A percentile compares a stretch with the other conserved stretches of the same genome.
These are phyloP conservation scores for Vulpes lagopus DNA, from an alignment of 2,113 vertebrate genomes.

Conservation along the genomic window DNA sequence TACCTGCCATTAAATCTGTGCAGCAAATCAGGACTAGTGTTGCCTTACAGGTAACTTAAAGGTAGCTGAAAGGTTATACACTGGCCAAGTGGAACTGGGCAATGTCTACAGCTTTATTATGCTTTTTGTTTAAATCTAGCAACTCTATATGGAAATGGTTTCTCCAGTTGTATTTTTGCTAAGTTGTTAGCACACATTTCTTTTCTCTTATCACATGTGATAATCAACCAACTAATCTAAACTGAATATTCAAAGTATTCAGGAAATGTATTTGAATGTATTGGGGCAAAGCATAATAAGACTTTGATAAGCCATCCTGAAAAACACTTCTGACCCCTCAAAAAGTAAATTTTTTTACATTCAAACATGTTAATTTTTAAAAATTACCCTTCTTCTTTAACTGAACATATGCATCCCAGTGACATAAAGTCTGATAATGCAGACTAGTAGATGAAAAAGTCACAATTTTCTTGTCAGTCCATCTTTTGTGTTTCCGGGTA, in stretches of 20 bases:
- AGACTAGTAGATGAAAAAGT: background rate
- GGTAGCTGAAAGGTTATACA: background rate
- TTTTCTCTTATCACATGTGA: background rate
- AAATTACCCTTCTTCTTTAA: background rate
- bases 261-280: conserved; percentile 11
- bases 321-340: background rate
- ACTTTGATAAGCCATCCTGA: background rate
- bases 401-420: background rate
- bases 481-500: background rate
- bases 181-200: background rate
- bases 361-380: background rate
- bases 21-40: background rate
- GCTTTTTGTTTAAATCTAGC: background rate
- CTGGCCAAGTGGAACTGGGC: background rate
- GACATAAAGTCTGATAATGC: too few relatives aligned
- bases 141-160: background rate
- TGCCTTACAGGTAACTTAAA: background rate
- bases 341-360: background rate
- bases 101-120: background rate
- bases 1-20: background rate
- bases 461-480: background rate
- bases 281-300: background rate
- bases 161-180: background rate
- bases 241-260: conserved; percentile 11
- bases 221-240: conserved; percentile 2